Base-by-base conservation (phyloP, 2,888 invertebrate species). In the Brachypalpus laphriformis region DNA sequence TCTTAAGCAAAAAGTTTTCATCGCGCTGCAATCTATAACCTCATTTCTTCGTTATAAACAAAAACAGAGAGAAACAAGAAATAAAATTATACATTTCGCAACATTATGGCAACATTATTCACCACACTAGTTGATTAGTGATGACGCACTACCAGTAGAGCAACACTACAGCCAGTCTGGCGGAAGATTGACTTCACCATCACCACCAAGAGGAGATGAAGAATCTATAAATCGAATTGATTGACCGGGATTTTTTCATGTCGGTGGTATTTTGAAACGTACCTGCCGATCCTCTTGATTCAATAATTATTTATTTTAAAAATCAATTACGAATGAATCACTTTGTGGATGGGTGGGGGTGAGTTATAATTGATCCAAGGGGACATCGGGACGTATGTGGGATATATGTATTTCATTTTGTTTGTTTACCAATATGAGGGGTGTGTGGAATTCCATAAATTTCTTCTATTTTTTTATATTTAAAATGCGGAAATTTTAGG, bases 91-190 rank as follows among this genome's bases (percentile, higher is more conserved):
- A 40, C 9, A 20, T 59, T 74, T 61, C 37, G 81, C 61, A 81
- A 81, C 37, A 68, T 72, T 77, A 72, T 82, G 63, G 78, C 74
- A 78, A 74, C 61, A 83, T 74, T 83, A 78, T 83, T 83, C 74
- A 83, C 63, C 77, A 83, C 59, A 78, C 56, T 2, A 42, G 20
- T 22, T 14, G 51, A 42, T 34, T 20, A 8, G 14, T 37, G 25
- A 57, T 76, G 77, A 72, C 77, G 77, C 66, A 82, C 37, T 76
- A 34, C 42, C 34, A 5, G 51, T 59, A n/a, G 6, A 49, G 71
- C 28, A 72, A 61, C 5, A 25, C 40, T 18, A 7, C 37, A 51
- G 37, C 4, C 28, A 63, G 57, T 72, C 51, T 61, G 61, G 51
- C 11, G 14, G 7, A n/a, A 14, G 14, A 28, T 20, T 22, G 40